Percentiles rank a stretch among this genome's conserved stretches.
Evolutionary conservation across 2,888 invertebrate genomes (phyloP).

Genomic region (Aplocera efformata): DNA sequence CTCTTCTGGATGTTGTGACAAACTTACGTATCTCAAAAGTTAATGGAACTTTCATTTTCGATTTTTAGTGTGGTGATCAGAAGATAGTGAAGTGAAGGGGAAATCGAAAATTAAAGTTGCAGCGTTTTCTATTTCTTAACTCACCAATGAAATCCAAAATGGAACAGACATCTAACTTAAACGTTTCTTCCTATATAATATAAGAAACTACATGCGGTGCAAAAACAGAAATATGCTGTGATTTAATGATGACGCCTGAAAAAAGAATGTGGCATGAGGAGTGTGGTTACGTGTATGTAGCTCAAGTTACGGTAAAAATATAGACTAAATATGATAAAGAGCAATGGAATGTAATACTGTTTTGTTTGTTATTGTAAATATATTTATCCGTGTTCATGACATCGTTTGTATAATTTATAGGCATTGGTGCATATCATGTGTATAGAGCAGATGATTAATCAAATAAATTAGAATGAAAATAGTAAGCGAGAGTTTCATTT

Average conservation of each 20-base stretch:
- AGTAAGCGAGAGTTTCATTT: constrained; percentile 61
- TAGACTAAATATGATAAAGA: constrained; percentile 52
- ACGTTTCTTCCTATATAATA: constrained; percentile 26
- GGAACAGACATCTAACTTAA: neutral
- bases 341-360: constrained; percentile 52
- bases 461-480: constrained; percentile 77
- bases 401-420: constrained; percentile 77
- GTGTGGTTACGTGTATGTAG: constrained; percentile 38
- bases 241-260: constrained; percentile 56
- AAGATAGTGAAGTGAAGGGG: no score
- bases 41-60: constrained; percentile 1
- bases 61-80: no score
- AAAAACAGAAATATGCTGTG: constrained; percentile 55
- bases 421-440: constrained; percentile 81
- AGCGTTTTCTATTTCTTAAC: no score
- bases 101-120: no score
- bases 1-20: constrained; percentile 21
- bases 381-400: constrained; percentile 57
- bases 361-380: constrained; percentile 59
- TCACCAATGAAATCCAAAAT: no score
- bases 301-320: constrained; percentile 51
- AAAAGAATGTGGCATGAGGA: constrained; percentile 32
- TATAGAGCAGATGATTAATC: constrained; percentile 79
- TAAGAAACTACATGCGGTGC: constrained; percentile 40
- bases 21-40: constrained; percentile 5